These are phyloP conservation scores for Nomada fabriciana DNA, from an alignment of 2,888 invertebrate species.

Conservation along the genomic window DNA sequence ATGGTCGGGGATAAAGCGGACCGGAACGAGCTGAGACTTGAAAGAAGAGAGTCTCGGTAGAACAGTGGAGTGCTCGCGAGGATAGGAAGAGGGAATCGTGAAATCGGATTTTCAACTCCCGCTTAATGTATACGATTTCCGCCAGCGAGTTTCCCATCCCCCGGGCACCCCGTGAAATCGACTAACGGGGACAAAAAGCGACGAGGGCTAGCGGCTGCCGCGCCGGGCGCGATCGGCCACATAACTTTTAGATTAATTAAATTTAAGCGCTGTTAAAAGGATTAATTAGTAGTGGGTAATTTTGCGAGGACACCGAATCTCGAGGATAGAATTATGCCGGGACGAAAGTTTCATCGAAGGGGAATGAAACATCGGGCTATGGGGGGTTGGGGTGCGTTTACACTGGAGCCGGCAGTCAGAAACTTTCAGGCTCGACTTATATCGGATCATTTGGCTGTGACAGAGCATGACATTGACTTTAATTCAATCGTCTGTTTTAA, in stretches of 20 bases:
- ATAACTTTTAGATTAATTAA: conserved; percentile 83
- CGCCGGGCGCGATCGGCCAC: conserved; percentile 74
- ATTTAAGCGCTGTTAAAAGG: conserved; percentile 82
- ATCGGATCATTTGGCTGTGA: conserved; percentile 55
- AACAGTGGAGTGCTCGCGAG: conserved; percentile 11
- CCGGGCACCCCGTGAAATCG: conserved; percentile 31
- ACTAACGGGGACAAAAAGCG: conserved; percentile 49
- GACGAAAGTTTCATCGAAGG: conserved; percentile 71
- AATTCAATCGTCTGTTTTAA: conserved; percentile 22
- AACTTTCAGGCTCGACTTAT: conserved; percentile 64
- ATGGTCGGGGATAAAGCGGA: background rate
- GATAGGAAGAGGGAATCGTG: conserved; percentile 47
- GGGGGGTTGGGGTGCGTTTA: conserved; percentile 57
- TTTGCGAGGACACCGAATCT: conserved; percentile 71
- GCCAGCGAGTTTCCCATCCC: conserved; percentile 52
- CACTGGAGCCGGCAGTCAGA: conserved; percentile 49
- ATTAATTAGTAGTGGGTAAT: conserved; percentile 81
- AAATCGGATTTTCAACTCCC: conserved; percentile 75
- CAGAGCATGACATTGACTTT: conserved; percentile 58
- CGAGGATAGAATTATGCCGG: conserved; percentile 72
- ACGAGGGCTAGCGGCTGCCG: conserved; percentile 50
- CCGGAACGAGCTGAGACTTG: background rate
- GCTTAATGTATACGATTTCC: conserved; percentile 70
- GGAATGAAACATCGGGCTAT: conserved; percentile 54
- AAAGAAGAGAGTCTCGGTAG: background rate